Conservation (phyloP, 2,113 vertebrate genomes). For the Sinosuthora webbiana region DNA sequence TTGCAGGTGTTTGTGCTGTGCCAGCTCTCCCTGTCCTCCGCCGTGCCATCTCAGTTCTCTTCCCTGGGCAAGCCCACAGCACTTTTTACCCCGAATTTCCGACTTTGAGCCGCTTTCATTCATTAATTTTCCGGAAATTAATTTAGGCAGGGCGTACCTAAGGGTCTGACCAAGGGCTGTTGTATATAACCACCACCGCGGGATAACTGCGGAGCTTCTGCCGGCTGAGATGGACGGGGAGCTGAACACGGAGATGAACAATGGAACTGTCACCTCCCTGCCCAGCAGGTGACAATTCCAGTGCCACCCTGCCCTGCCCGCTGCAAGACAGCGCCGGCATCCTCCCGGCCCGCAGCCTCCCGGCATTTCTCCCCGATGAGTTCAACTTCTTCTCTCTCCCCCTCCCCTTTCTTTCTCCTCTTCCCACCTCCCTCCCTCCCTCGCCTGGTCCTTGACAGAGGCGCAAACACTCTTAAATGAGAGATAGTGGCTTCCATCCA, state of each 20-base stretch:
- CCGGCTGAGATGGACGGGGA: accelerated
- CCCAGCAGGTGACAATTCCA: background rate
- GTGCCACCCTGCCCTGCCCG: background rate
- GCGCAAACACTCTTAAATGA: conserved; percentile 81
- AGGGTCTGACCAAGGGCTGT: background rate
- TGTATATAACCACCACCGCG: accelerated
- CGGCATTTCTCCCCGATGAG: conserved; percentile 64
- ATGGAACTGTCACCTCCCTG: no score
- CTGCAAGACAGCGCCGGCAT: background rate
- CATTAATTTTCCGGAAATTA: accelerated
- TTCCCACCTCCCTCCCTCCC: conserved; percentile 64
- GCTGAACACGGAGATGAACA: background rate
- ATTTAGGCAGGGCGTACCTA: background rate
- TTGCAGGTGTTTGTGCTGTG: background rate
- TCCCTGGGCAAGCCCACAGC: background rate
- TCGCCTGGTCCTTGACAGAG: conserved; percentile 68
- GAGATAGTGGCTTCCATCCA: conserved; percentile 92
- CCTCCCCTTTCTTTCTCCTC: conserved; percentile 59
- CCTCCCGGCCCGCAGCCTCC: background rate
- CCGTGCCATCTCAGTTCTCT: accelerated
- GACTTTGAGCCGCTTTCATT: accelerated
- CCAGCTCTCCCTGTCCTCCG: background rate
- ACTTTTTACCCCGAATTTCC: background rate
- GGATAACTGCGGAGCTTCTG: background rate
- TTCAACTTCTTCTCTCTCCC: background rate